These are phyloP conservation scores for Agriopis leucophaearia DNA, from an alignment of 2,888 invertebrate genomes.

Conservation along the genomic window DNA sequence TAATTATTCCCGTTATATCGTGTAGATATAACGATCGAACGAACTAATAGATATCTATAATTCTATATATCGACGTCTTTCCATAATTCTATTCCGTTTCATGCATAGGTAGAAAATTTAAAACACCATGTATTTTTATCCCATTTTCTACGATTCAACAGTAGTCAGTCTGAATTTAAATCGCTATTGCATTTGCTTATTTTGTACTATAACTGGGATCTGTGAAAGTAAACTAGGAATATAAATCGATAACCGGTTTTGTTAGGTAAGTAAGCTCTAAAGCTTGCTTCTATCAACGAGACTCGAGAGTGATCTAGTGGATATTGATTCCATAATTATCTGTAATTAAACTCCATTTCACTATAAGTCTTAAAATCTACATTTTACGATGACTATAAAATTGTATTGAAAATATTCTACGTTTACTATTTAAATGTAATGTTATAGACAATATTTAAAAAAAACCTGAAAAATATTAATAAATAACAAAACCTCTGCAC, in stretches of 20 bases:
- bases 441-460: too few relatives aligned
- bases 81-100: too few relatives aligned
- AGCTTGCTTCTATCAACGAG: conserved; percentile 12
- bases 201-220: neutral
- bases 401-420: neutral
- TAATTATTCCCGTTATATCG: too few relatives aligned
- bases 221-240: conserved; percentile 21
- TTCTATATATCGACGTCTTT: too few relatives aligned
- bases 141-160: neutral
- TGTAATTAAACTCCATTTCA: neutral
- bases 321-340: conserved; percentile 1
- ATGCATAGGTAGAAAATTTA: too few relatives aligned
- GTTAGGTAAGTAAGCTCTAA: neutral
- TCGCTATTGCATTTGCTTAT: conserved; percentile 7
- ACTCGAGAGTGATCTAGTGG: neutral
- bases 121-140: too few relatives aligned
- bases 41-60: too few relatives aligned
- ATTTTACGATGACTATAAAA: neutral
- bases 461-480: too few relatives aligned
- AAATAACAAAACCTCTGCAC: too few relatives aligned
- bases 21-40: too few relatives aligned
- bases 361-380: neutral
- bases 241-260: conserved; percentile 25
- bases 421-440: too few relatives aligned
- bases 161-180: neutral